Evolutionary conservation across 1,140 invertebrate genomes (phyloP).

Genomic region (Dinoponera quadriceps): DNA sequence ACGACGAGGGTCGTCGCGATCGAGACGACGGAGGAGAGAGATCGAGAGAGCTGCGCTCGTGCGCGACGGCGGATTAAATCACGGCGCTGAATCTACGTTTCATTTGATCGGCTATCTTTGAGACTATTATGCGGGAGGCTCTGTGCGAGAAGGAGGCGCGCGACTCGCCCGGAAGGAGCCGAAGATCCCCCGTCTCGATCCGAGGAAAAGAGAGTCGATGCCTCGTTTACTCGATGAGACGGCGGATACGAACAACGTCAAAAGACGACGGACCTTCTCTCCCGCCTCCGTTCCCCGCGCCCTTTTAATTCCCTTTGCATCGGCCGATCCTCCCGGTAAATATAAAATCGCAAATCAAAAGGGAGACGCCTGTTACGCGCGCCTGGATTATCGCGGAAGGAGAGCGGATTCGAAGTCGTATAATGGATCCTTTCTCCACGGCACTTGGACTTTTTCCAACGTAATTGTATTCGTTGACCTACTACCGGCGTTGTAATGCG

Average conservation of each 20-base stretch:
- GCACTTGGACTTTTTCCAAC: slow-evolving; percentile 31
- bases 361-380: background rate
- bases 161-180: slow-evolving; percentile 10
- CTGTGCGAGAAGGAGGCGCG: slow-evolving; percentile 2
- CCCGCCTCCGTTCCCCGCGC: no score
- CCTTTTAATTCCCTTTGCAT: slow-evolving; percentile 63
- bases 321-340: slow-evolving; percentile 60
- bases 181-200: no score
- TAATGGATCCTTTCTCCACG: slow-evolving; percentile 15
- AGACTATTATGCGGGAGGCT: slow-evolving; percentile 11
- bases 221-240: slow-evolving; percentile 62
- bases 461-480: slow-evolving; percentile 48
- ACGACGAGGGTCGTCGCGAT: background rate
- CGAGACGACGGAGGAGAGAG: background rate
- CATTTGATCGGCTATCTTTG: slow-evolving; percentile 40
- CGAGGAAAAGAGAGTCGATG: slow-evolving; percentile 13
- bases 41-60: background rate
- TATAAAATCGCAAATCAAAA: slow-evolving; percentile 64
- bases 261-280: slow-evolving; percentile 32
- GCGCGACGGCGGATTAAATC: slow-evolving; percentile 58
- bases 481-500: background rate
- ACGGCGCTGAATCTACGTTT: slow-evolving; percentile 31
- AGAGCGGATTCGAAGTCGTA: slow-evolving; percentile 18
- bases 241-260: slow-evolving; percentile 55
- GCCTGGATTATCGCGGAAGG: slow-evolving; percentile 9